Evolutionary conservation across 2,113 vertebrate genomes (phyloP).

Genomic region (Dasypus novemcinctus): DNA sequence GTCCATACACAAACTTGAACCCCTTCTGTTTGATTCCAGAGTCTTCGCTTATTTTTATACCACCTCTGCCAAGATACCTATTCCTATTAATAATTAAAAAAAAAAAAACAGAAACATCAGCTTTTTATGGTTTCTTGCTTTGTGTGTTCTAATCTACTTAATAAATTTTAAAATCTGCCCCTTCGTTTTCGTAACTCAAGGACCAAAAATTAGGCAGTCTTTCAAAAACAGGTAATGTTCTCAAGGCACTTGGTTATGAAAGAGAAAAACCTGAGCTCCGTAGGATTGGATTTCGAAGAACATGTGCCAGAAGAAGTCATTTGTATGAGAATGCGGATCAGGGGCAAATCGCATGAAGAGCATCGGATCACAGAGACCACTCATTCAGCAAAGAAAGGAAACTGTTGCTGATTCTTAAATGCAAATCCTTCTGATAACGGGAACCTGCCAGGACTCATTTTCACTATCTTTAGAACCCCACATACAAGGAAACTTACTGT

Average conservation of each 20-base stretch:
- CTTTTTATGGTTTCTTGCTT: background rate
- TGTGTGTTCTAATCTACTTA: conserved; percentile 8
- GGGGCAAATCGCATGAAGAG: background rate
- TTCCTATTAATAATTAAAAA: background rate
- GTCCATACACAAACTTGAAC: background rate
- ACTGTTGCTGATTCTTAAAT: background rate
- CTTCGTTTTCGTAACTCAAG: background rate
- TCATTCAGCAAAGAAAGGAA: background rate
- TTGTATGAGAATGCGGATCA: background rate
- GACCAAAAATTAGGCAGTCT: background rate
- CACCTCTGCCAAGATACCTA: background rate
- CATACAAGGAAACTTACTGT: conserved; percentile 1
- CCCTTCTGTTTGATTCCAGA: background rate
- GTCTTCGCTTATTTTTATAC: background rate
- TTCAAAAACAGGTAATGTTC: background rate
- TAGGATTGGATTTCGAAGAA: background rate
- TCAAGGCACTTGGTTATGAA: background rate
- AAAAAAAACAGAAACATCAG: no score
- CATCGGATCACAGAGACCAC: background rate
- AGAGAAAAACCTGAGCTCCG: background rate
- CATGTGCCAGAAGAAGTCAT: background rate
- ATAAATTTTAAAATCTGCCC: background rate
- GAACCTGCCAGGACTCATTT: background rate
- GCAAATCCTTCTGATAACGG: background rate
- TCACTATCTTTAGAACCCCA: background rate